Evolutionary conservation across 2,113 vertebrate genomes (phyloP), one percentile per base, ranked within the genome.

Genomic region (Percopsis transmontana): DNA sequence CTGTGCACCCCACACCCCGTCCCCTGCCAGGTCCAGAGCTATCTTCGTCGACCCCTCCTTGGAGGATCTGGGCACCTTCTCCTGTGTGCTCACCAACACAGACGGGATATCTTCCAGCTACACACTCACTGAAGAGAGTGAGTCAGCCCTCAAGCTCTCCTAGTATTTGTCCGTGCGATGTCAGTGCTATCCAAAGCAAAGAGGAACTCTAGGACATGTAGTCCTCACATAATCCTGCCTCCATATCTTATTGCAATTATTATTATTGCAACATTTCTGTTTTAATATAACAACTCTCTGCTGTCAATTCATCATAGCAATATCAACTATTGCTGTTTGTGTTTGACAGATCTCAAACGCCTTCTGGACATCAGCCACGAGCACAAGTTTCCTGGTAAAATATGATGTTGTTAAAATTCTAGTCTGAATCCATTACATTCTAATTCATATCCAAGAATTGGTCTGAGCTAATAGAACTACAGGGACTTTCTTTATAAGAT

Each of bases 71-170:
- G 97, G 95, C 75, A 90, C 91, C 85, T 99, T 96, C 79, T 98
- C 96, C 27, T 99, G 96, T 42, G 68, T 92, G 66, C 94, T 97
- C 72, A 97, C 97, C 39, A 94, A 97, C 76, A 96, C 95, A 18
- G 95, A 97, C 18, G 97, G 96, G 60, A 85, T 95, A 75, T 97
- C 97, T 13, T 94, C 97, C 67, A 98, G 97, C 90, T 94, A 97
- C 88, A 88, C 93, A 0, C 92, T 99, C 62, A 95, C 97, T 15
- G 96, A 98, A 72, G 94, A 96, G 86, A 95, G 97, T 98, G 92
- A 90, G 90, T 86, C 80, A 68, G 58, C 54, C 60, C 14, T 24
- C 62, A 33, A 54, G 76, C 33, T 47, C n/a, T 13, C 42, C 68
- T 69, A 51, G 72, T 55, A 58, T 72, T 77, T 62, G 33, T 70